These are phyloP conservation scores for Hemicordylus capensis DNA, from an alignment of 2,113 vertebrate genomes.

Conservation along the genomic window DNA sequence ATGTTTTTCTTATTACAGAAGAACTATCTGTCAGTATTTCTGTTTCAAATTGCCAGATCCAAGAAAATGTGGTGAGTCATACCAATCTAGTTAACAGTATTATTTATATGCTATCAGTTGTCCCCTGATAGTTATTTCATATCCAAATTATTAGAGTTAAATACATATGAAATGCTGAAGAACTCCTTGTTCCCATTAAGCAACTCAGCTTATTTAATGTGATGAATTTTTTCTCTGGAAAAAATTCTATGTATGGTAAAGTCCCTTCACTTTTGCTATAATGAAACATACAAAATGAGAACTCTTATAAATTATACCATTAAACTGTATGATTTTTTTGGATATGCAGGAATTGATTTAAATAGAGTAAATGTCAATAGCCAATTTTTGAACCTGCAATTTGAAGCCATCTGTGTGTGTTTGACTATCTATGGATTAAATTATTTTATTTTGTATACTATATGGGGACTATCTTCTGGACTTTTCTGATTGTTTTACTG, in stretches of 20 bases:
- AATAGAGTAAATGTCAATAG: background rate
- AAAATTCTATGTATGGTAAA: background rate
- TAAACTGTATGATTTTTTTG: background rate
- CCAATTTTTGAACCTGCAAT: background rate
- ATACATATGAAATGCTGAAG: background rate
- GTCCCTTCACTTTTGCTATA: background rate
- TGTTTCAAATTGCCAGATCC: constrained; percentile 95
- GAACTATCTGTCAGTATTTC: constrained; percentile 97
- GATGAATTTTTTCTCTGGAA: background rate
- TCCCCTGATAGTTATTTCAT: background rate
- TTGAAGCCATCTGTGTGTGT: background rate
- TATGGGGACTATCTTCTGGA: background rate
- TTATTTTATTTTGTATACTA: background rate
- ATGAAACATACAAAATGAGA: background rate
- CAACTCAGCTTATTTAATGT: background rate
- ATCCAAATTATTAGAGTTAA: background rate
- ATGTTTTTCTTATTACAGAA: constrained; percentile 81
- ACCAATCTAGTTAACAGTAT: background rate
- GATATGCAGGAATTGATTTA: background rate
- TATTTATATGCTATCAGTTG: background rate
- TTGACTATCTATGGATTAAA: background rate
- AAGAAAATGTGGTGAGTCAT: constrained; percentile 96
- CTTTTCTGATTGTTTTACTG: background rate
- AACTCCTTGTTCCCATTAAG: background rate
- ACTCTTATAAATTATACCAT: background rate